A percentile compares a stretch with the other conserved stretches of the same genome.
Evolutionary conservation across 2,797 vertebrate genomes (phyloP).

Genomic region (Phrynocephalus guinanensis): DNA sequence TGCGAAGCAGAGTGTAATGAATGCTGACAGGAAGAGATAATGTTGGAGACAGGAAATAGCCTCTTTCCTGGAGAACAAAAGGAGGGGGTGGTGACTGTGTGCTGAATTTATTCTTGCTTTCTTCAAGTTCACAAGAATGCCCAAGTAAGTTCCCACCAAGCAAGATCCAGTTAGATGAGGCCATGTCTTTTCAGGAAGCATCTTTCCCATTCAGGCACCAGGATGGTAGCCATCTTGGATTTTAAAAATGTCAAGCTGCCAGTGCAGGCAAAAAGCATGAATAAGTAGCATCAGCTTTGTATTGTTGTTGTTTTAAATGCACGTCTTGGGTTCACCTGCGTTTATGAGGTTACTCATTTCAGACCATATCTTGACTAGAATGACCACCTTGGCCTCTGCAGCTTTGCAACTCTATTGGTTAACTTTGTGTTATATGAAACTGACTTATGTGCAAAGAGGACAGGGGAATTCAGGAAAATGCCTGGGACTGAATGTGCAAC

Average conservation of each 20-base stretch:
- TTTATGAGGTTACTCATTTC: conserved; percentile 1
- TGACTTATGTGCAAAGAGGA: no score
- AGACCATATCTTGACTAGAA: neutral
- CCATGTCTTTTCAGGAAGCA: conserved; percentile 16
- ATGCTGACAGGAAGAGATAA: conserved; percentile 75
- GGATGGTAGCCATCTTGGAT: conserved; percentile 42
- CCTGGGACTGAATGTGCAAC: no score
- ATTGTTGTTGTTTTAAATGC: neutral
- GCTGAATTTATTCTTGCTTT: conserved; percentile 67
- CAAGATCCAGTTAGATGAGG: neutral
- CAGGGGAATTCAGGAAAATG: no score
- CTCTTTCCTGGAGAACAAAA: conserved; percentile 75
- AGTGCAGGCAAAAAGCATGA: conserved; percentile 23
- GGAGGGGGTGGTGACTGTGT: conserved; percentile 49
- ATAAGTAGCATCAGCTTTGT: accelerated
- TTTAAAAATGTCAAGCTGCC: neutral
- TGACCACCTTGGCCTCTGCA: no score
- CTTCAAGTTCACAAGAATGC: conserved; percentile 75
- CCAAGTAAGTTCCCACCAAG: conserved; percentile 37
- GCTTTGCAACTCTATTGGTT: no score
- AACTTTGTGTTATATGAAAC: no score
- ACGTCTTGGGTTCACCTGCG: neutral
- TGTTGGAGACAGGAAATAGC: conserved; percentile 75
- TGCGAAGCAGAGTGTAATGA: conserved; percentile 58
- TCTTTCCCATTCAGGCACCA: conserved; percentile 28